Conservation (phyloP, 92 coral and sea anemone genomes). For the Porites divaricata region DNA sequence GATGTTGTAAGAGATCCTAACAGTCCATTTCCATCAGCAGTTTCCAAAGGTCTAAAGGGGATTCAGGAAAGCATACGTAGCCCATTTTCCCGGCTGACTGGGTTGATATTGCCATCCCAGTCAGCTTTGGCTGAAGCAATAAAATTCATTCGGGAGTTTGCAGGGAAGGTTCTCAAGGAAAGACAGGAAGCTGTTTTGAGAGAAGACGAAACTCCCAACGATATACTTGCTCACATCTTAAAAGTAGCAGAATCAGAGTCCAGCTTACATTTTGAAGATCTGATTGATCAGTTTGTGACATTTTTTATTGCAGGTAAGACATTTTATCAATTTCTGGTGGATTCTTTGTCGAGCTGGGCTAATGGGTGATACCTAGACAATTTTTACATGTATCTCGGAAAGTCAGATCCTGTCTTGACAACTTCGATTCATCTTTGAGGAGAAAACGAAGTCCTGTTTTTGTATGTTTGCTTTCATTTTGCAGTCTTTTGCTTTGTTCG, state of each 20-base stretch:
- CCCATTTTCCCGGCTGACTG: conserved; percentile 70
- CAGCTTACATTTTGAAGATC: conserved; percentile 46
- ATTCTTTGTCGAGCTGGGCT: too few species aligned
- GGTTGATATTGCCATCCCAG: conserved; percentile 53
- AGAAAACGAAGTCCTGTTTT: too few species aligned
- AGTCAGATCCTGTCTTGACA: too few species aligned
- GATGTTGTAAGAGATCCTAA: conserved; percentile 53
- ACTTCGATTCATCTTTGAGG: too few species aligned
- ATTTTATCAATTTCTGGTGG: conserved; percentile 37
- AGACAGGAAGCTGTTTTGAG: conserved; percentile 49
- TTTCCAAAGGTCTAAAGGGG: conserved; percentile 52
- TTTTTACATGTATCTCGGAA: too few species aligned
- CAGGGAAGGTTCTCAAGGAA: conserved; percentile 52
- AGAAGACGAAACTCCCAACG: conserved; percentile 52
- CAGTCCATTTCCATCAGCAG: conserved; percentile 75
- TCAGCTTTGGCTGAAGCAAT: conserved; percentile 47
- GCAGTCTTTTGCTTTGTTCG: not conserved
- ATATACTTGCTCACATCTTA: conserved; percentile 71
- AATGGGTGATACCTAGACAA: too few species aligned
- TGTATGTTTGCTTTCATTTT: too few species aligned
- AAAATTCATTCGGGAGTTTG: conserved; percentile 69
- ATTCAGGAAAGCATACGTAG: conserved; percentile 42
- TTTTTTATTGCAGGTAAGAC: conserved; percentile 69
- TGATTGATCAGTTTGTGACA: conserved; percentile 80
- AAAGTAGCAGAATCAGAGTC: conserved; percentile 57